phyloP scores from a whole-genome alignment of 2,113 vertebrate genomes.

The Gracilinanus agilis region DNA sequence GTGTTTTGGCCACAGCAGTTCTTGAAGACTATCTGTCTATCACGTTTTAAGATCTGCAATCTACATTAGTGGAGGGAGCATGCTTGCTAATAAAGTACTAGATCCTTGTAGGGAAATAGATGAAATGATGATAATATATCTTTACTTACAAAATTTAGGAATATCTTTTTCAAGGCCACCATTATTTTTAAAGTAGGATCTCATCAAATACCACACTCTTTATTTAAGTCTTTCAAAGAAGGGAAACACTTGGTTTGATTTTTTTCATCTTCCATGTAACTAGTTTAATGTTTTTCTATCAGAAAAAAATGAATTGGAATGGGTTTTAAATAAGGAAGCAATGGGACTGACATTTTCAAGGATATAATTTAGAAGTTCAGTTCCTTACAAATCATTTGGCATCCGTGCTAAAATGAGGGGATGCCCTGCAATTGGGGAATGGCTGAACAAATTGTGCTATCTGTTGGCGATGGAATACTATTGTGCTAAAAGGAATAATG shows the following conservation, averaged over 20 bases:
- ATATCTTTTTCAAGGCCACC: constrained; percentile 10
- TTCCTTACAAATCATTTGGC: constrained; percentile 61
- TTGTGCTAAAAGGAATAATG: too few relatives aligned
- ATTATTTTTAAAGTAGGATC: not conserved
- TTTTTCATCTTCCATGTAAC: constrained; percentile 64
- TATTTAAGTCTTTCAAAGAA: constrained; percentile 75
- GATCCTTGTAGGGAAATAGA: not conserved
- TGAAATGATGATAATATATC: not conserved
- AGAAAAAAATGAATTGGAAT: constrained; percentile 64
- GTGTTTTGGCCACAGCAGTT: not conserved
- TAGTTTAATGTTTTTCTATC: constrained; percentile 71
- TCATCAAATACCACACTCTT: constrained; percentile 46
- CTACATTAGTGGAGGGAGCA: not conserved
- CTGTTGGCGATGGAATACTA: too few relatives aligned
- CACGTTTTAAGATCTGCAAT: not conserved
- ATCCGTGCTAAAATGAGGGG: not conserved
- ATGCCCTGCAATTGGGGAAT: too few relatives aligned
- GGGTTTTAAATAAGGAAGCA: constrained; percentile 60
- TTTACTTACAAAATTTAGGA: not conserved
- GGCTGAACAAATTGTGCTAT: too few relatives aligned
- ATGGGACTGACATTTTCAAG: constrained; percentile 70
- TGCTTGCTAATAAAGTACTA: not conserved
- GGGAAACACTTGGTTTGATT: constrained; percentile 68
- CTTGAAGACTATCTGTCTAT: not conserved
- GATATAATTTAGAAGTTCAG: constrained; percentile 66